phyloP scores from a whole-genome alignment of 2,888 invertebrate genomes.

The Heliconius sara region DNA sequence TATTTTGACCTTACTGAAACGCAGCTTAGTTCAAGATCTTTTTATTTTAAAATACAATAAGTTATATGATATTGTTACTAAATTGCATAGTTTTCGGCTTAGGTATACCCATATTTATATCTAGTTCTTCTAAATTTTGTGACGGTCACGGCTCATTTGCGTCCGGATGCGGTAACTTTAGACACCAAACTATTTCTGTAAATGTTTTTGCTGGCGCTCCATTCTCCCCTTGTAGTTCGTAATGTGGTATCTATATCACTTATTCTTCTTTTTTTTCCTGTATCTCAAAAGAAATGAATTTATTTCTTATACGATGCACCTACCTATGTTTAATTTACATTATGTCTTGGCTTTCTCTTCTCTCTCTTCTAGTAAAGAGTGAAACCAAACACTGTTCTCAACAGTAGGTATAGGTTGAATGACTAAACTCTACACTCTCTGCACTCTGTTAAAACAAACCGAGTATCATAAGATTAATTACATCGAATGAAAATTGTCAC shows the following conservation, averaged over 20 bases:
- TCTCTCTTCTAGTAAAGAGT: neutral
- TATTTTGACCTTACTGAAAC: no score
- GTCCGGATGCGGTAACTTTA: conserved; percentile 63
- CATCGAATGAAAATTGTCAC: no score
- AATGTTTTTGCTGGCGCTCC: conserved; percentile 64
- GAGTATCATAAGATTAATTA: no score
- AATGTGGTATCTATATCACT: neutral
- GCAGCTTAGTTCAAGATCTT: neutral
- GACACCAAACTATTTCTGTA: conserved; percentile 66
- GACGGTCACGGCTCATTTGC: conserved; percentile 65
- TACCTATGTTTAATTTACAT: neutral
- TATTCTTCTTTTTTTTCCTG: neutral
- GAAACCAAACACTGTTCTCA: neutral
- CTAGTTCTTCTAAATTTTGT: conserved; percentile 50
- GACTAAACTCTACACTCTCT: no score
- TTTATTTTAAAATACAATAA: neutral
- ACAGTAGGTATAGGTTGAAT: neutral
- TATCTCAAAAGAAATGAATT: neutral
- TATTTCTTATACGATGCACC: neutral
- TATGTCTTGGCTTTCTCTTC: neutral
- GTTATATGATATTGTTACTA: neutral
- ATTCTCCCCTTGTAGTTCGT: neutral
- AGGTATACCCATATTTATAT: conserved; percentile 9
- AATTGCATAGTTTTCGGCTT: neutral
- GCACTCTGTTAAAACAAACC: no score